Conservation (phyloP, 92 coral and sea anemone species). For the Heliopora coerulea region DNA sequence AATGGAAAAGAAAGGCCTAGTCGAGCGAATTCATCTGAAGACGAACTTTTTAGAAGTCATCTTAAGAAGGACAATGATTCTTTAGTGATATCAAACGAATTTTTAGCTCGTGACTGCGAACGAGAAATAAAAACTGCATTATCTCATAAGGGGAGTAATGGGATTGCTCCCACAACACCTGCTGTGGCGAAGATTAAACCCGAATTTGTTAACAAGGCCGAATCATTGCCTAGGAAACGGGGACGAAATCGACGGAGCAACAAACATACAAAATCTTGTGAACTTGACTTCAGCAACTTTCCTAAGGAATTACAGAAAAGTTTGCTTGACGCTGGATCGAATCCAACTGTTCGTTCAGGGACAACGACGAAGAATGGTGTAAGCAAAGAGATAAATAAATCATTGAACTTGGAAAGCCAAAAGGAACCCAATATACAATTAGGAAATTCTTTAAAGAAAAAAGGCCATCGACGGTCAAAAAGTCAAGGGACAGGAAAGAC, state of each 20-base stretch:
- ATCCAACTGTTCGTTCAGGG: conserved; percentile 53
- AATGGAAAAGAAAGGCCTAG: neutral
- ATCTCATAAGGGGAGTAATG: conserved; percentile 64
- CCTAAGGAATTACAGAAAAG: conserved; percentile 92
- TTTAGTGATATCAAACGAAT: conserved; percentile 33
- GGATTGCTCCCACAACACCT: conserved; percentile 43
- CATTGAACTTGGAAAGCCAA: conserved; percentile 1
- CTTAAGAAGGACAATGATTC: conserved; percentile 16
- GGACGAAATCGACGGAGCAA: conserved; percentile 45
- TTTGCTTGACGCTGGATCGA: conserved; percentile 66
- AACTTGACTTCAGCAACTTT: conserved; percentile 70
- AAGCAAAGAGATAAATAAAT: conserved; percentile 12
- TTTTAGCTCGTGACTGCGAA: conserved; percentile 35
- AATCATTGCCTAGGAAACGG: conserved; percentile 35
- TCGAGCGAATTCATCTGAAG: conserved; percentile 26
- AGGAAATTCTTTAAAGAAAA: conserved; percentile 63
- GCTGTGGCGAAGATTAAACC: conserved; percentile 15
- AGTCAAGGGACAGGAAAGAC: conserved; percentile 77
- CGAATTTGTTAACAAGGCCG: conserved; percentile 4
- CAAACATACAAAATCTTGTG: conserved; percentile 93
- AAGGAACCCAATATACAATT: neutral
- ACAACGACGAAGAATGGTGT: neutral
- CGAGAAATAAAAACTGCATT: conserved; percentile 65
- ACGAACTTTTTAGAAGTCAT: conserved; percentile 10
- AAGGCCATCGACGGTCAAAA: conserved; percentile 86